Base-by-base conservation (phyloP, 1,140 invertebrate genomes). In the Anastrepha obliqua region DNA sequence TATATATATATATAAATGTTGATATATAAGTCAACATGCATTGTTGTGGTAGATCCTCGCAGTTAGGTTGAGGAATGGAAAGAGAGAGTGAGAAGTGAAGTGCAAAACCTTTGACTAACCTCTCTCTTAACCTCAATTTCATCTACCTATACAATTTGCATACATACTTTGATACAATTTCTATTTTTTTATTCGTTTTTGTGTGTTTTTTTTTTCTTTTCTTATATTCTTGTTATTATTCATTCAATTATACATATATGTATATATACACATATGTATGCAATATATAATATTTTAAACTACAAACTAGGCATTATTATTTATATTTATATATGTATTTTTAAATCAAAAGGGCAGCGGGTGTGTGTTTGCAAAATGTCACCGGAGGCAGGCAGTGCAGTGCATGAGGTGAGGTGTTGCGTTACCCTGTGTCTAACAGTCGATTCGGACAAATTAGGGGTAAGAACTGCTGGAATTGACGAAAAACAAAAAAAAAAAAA, bases 11-110 rank as follows among this genome's bases (percentile, higher is more conserved):
- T 9, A 55, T 29, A 55, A 15, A 55, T 20, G 17, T 29, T n/a
- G 55, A 55, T 81, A 55, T 81, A 81, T 55, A 81, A 81, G 74
- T 55, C n/a, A 81, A 55, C 74, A 81, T 81, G 47, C 47, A 81
- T 9, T 81, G 70, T 39, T 81, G 70, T 39, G 15, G 42, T n/a
- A n/a, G 44, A 51, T 3, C 42, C 39, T 15, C 42, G 15, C 20
- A 65, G 20, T 5, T 67, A 29, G 20, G 29, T 29, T 29, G 29
- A 29, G 29, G 29, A 29, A 29, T 4, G 15, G 15, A 62, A n/a
- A 62, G 60, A 62, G 60, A 17, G 60, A 74, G 13, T 42, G 67
- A 55, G 51, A 55, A 55, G 5, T 55, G 51, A 47, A 74, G 67
- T 42, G 13, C 5, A n/a, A 44, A 74, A 39, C 67, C 42, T 17